phyloP scores from a whole-genome alignment of 2,113 vertebrate species.

The Festucalex cinctus region DNA sequence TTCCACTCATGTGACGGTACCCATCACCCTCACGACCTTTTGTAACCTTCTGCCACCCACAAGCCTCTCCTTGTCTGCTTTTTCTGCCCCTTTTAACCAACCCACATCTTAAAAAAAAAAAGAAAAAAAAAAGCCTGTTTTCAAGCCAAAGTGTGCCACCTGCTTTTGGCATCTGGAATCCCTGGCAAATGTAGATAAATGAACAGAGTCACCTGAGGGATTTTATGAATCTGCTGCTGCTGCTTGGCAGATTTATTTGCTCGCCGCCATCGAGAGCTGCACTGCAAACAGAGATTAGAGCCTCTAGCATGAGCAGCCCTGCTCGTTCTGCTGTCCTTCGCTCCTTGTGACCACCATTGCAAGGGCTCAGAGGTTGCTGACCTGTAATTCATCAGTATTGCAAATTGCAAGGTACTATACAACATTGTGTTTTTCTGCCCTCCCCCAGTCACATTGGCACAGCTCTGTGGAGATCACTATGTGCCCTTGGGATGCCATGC shows the following conservation, averaged over 20 bases:
- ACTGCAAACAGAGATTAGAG: slow-evolving; percentile 76
- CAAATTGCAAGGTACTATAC: slow-evolving; percentile 48
- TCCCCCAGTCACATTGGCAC: slow-evolving; percentile 30
- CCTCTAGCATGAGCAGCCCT: slow-evolving; percentile 55
- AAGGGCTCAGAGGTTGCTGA: slow-evolving; percentile 45
- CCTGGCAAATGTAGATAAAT: slow-evolving; percentile 77
- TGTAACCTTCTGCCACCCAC: slow-evolving; percentile 27
- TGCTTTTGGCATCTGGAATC: slow-evolving; percentile 74
- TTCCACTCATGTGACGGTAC: slow-evolving; percentile 23
- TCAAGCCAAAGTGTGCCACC: slow-evolving; percentile 72
- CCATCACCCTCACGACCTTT: slow-evolving; percentile 42
- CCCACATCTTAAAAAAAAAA: slow-evolving; percentile 49
- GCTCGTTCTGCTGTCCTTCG: slow-evolving; percentile 48
- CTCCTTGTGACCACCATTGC: slow-evolving; percentile 44
- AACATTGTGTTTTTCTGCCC: slow-evolving; percentile 40
- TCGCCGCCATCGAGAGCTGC: slow-evolving; percentile 66
- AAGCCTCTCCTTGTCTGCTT: slow-evolving; percentile 33
- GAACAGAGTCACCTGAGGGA: slow-evolving; percentile 75
- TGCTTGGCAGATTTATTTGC: slow-evolving; percentile 75
- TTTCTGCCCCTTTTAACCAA: slow-evolving; percentile 47
- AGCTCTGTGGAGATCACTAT: slow-evolving; percentile 32
- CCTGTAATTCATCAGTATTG: slow-evolving; percentile 67
- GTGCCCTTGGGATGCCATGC: slow-evolving; percentile 48
- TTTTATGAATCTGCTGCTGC: slow-evolving; percentile 75
- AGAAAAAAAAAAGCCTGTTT: slow-evolving; percentile 69